A percentile compares a stretch with the other conserved stretches of the same genome.
Conservation (phyloP, 2,797 vertebrate genomes). For the Poeciliopsis presidionis region DNA sequence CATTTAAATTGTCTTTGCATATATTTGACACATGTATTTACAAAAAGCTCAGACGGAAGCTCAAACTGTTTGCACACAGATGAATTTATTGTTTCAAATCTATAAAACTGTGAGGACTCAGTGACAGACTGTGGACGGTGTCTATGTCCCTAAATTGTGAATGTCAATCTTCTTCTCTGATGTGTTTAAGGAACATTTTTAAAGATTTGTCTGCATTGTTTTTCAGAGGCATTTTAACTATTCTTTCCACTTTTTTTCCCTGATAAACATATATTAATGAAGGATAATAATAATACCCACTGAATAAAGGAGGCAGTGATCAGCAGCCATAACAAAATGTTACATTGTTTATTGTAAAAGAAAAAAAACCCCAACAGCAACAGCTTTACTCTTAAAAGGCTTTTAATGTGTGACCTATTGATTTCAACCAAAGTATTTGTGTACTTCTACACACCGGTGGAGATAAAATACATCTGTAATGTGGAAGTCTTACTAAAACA, state of each 20-base stretch:
- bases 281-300: constrained; percentile 5
- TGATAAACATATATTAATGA: constrained; percentile 5
- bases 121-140: constrained; percentile 26
- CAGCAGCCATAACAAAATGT: not conserved
- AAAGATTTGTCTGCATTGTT: constrained; percentile 4
- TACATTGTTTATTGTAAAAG: not conserved
- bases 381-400: constrained; percentile 13
- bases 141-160: constrained; percentile 23
- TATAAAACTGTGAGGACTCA: constrained; percentile 27
- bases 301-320: not conserved
- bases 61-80: constrained; percentile 42
- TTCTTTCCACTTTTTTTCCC: not conserved
- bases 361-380: not conserved
- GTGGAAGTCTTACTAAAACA: constrained; percentile 2
- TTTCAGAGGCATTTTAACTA: constrained; percentile 23
- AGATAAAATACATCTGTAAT: not conserved
- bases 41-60: constrained; percentile 24
- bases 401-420: constrained; percentile 4
- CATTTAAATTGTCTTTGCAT: not conserved
- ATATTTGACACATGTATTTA: not conserved
- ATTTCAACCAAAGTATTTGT: not conserved
- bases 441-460: not conserved
- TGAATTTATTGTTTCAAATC: constrained; percentile 27
- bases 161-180: constrained; percentile 31
- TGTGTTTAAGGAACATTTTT: constrained; percentile 42